Percentiles rank a stretch among this genome's conserved stretches.
phyloP scores from a whole-genome alignment of 2,797 vertebrate species.

The Cyclura pinguis region DNA sequence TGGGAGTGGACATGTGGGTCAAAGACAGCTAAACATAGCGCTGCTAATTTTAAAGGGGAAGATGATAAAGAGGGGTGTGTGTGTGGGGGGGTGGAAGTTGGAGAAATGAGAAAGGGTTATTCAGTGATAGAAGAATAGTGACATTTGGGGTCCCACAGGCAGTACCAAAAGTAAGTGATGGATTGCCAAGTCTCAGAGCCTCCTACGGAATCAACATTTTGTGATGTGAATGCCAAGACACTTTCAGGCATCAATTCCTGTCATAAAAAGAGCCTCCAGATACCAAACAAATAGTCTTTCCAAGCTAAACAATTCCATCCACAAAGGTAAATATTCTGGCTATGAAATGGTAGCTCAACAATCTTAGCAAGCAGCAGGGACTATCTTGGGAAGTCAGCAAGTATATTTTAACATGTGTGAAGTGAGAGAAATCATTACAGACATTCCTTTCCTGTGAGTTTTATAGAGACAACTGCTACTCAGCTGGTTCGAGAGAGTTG shows the following conservation, averaged over 20 bases:
- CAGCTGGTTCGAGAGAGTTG: neutral
- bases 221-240: neutral
- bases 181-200: neutral
- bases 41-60: conserved; percentile 67
- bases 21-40: conserved; percentile 66
- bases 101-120: neutral
- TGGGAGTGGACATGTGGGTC: conserved; percentile 45
- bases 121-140: neutral
- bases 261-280: neutral
- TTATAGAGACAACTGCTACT: neutral
- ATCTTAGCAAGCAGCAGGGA: neutral
- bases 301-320: neutral
- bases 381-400: neutral
- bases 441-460: neutral
- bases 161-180: conserved; percentile 26
- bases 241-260: neutral
- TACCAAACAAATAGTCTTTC: neutral
- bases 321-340: conserved; percentile 19
- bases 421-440: neutral
- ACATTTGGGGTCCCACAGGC: conserved; percentile 18
- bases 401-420: neutral
- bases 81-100: neutral
- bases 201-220: neutral
- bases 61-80: conserved; percentile 45
- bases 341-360: neutral